Base-by-base conservation (phyloP, 2,888 invertebrate genomes). In the Xylophagus ater region DNA sequence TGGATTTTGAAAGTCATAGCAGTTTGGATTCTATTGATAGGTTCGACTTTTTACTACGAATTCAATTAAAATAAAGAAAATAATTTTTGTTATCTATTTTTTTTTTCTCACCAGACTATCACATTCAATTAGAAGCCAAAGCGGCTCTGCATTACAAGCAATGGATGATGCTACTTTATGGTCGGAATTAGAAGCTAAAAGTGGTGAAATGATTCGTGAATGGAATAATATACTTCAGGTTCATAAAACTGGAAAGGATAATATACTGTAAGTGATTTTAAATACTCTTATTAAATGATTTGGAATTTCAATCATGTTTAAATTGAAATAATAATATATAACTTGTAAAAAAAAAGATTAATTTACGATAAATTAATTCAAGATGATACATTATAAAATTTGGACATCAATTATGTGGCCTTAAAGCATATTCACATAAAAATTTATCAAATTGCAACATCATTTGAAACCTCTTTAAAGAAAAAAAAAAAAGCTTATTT, bases 1-100 rank as follows among this genome's bases (percentile, higher is more conserved):
- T 86, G 73, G 87, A 88, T 65, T 85, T 80, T 54, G 86, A 87
- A 49, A 53, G 59, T 20, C 69, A 59, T 41, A 65, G 65, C 49
- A 65, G 65, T 40, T 53, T 65, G 40, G 65, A 65, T 47, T 65
- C 65, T 12, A 62, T 65, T 34, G 63, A 65, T 45, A 57, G 56
- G 59, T 60, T n/a, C n/a, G n/a, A n/a, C n/a, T n/a, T n/a, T n/a
- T n/a, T n/a, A n/a, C n/a, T n/a, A n/a, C n/a, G n/a, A n/a, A n/a
- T n/a, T n/a, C n/a, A n/a, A n/a, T n/a, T n/a, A n/a, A n/a, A n/a
- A n/a, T n/a, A n/a, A 43, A 44, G 42, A 28, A 24, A 10, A 12
- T 15, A 2, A 14, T 35, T 43, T 19, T 17, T 35, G 4, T 14
- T 13, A 14, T 9, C 10, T 6, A 15, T 10, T 17, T 3, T 25